phyloP scores from a whole-genome alignment of 2,888 invertebrate genomes.

The Drosophila vallismaia region DNA sequence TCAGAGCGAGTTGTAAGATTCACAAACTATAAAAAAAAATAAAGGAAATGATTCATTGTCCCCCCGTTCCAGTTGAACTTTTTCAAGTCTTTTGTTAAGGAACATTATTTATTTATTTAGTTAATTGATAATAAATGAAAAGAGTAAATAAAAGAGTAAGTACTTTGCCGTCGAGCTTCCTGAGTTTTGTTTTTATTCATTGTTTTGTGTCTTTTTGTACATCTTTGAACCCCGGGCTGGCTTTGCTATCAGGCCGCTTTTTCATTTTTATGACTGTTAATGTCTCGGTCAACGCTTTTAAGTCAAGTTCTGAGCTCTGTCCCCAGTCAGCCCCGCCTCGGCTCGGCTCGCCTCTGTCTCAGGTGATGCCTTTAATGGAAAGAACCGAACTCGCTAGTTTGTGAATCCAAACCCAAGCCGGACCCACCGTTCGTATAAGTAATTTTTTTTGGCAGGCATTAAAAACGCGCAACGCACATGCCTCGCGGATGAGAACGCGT shows the following conservation, averaged over 20 bases:
- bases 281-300: conserved; percentile 77
- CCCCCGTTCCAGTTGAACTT: background rate
- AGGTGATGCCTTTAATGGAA: conserved; percentile 55
- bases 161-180: conserved; percentile 10
- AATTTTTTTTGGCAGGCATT: conserved; percentile 52
- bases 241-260: conserved; percentile 44
- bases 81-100: background rate
- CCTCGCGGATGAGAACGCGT: conserved; percentile 64
- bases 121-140: background rate
- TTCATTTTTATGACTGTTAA: conserved; percentile 57
- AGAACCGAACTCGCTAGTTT: conserved; percentile 42
- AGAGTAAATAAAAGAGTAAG: background rate
- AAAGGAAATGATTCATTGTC: background rate
- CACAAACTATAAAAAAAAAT: background rate
- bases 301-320: conserved; percentile 71
- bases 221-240: conserved; percentile 68
- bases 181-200: conserved; percentile 27
- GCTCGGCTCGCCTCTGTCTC: conserved; percentile 10
- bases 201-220: background rate
- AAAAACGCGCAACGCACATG: conserved; percentile 59
- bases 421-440: conserved; percentile 28
- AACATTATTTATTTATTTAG: conserved; percentile 2
- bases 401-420: conserved; percentile 26
- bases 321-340: conserved; percentile 27
- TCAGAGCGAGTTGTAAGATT: background rate